Conservation (phyloP, 2,797 vertebrate species). For the Atherinosoma microstoma region DNA sequence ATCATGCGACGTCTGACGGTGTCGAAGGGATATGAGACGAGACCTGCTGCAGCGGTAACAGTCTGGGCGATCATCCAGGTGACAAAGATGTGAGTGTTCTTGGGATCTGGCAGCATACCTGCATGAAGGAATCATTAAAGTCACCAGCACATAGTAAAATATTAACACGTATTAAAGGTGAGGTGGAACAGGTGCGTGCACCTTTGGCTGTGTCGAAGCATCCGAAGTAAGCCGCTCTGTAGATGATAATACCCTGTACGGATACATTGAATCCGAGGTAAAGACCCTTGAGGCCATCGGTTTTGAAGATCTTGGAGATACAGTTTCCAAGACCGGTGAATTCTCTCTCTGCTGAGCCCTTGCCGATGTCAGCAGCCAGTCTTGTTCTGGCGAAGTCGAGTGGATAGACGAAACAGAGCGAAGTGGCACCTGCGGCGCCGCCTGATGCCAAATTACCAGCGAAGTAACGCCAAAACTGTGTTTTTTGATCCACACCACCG, state of each 20-base stretch:
- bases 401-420: conserved; percentile 98
- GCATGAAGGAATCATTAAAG: conserved; percentile 14
- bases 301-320: conserved; percentile 92
- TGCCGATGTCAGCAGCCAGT: conserved; percentile 96
- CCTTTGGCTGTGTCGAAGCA: conserved; percentile 99
- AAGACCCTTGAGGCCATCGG: conserved; percentile 92
- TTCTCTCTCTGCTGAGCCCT: conserved; percentile 88
- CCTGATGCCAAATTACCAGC: conserved; percentile 96
- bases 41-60: conserved; percentile 92
- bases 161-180: background rate
- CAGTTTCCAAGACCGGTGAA: conserved; percentile 95
- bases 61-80: conserved; percentile 99
- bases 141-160: background rate
- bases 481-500: conserved; percentile 97
- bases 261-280: conserved; percentile 98
- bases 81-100: conserved; percentile 95
- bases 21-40: conserved; percentile 97
- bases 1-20: conserved; percentile 99
- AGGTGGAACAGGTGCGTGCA: conserved; percentile 57
- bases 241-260: conserved; percentile 99
- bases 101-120: conserved; percentile 99
- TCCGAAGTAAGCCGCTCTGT: conserved; percentile 98
- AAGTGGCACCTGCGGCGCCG: conserved; percentile 96
- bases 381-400: conserved; percentile 98
- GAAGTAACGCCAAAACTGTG: conserved; percentile 99